Base-by-base conservation (phyloP, 2,113 vertebrate genomes). In the Hippopotamus amphibius region DNA sequence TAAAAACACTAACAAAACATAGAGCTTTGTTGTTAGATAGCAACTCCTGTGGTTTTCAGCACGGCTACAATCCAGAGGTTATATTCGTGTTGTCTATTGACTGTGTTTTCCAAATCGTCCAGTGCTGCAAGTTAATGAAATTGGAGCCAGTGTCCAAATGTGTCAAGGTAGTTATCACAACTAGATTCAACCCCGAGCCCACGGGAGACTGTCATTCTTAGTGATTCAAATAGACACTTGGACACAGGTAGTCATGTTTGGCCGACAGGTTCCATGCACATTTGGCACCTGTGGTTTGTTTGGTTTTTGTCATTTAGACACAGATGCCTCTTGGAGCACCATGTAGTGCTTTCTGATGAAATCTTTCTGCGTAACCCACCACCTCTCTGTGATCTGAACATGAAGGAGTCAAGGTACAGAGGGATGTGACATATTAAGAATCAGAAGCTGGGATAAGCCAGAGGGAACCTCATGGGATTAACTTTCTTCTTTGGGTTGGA, bases 181-280 rank as follows among this genome's bases (percentile, higher is more conserved):
- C 74, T n/a, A 15, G 66, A 48, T 41, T 80, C 30, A 55, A 48
- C 63, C 65, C 17, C 1, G n/a, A 71, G 74, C 28, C n/a, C 55
- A 14, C 0, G 22, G 84, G 8, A 48, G 12, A 46, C 85, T 63
- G 59, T 71, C n/a, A n/a, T 65, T 96, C 88, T 90, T 87, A n/a
- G 83, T 50, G 84, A 82, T 61, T 95, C 69, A 90, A 24, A 85
- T 81, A 24, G 50, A 3, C 43, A 65, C 87, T 63, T 88, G 81
- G 80, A 57, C 81, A 48, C 84, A 97, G 95, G 95, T 85, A 92
- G n/a, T 41, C 79, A 10, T 12, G 30, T 88, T 19, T 57, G 88
- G 82, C 1, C 13, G 37, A 43, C 91, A 57, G 82, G 37, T 50
- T 84, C 80, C 90, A 21, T 22, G 3, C 13, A 0, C 12, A 5